Evolutionary conservation across 2,113 vertebrate species (phyloP), one percentile per base, ranked within the genome.

Genomic region (Naja naja): DNA sequence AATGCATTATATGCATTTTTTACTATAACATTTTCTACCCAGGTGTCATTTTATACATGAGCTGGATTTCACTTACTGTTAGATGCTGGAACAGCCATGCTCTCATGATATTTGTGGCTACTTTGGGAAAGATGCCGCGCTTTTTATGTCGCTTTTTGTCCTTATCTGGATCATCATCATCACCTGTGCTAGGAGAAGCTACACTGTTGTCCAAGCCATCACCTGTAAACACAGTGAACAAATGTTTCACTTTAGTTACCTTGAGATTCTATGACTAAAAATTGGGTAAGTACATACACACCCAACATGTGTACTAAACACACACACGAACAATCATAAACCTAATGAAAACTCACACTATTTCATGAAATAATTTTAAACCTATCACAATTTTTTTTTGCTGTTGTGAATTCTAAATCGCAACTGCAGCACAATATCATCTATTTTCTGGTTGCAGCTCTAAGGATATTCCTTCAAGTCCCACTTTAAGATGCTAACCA

Each of bases 11-110:
- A 90, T 86, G 91, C 89, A 85, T 93, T 96, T 96, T 97, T 96
- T 96, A 94, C 93, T 95, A 97, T 94, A 97, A 96, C 96, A 97
- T 97, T 96, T 97, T 94, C 97, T 95, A 97, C 10, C 49, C 91
- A 92, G 96, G 97, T 96, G 97, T 97, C 93, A 98, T 96, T 97
- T 97, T 96, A 97, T 97, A 98, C 49, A 96, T 97, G 97, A 98
- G 97, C 97, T 97, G 96, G 97, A 98, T 92, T 97, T 95, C 96
- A 98, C 99, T 99, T 98, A 99, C 99, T 97, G 99, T 99, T 98
- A 99, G 98, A 98, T 99, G 99, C 98, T 99, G 99, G 98, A 99
- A 99, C 97, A 99, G 99, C 99, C 99, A 99, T 95, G 99, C 99
- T 97, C 99, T 98, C 99, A 99, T 99, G 98, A 99, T 99, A 98